Conservation (phyloP, 2,113 vertebrate species). For the Strigops habroptila region DNA sequence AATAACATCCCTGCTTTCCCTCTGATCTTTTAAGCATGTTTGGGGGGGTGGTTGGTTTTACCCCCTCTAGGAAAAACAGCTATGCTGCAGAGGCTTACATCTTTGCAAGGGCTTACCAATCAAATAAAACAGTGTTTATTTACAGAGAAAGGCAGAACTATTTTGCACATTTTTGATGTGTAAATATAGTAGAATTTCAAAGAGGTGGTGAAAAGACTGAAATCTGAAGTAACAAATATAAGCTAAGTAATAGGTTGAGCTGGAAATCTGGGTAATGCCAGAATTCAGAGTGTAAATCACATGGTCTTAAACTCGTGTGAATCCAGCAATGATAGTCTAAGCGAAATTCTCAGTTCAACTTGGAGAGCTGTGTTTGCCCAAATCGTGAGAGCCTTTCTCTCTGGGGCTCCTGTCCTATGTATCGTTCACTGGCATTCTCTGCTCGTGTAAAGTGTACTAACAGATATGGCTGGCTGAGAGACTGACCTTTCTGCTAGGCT, state of each 20-base stretch:
- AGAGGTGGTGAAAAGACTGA: neutral
- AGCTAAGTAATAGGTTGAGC: neutral
- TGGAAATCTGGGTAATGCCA: neutral
- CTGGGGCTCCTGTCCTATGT: neutral
- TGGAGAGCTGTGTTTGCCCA: neutral
- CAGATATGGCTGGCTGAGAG: neutral
- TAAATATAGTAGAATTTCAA: neutral
- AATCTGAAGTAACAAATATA: neutral
- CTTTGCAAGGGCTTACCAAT: neutral
- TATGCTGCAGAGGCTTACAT: neutral
- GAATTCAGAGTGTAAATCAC: neutral
- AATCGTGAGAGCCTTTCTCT: neutral
- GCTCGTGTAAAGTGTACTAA: fast-evolving
- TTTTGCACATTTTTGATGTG: neutral
- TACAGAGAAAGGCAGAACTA: neutral
- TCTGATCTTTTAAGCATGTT: neutral
- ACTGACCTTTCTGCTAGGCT: neutral
- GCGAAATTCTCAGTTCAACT: fast-evolving
- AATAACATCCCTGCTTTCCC: neutral
- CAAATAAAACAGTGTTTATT: neutral
- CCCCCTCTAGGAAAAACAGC: neutral
- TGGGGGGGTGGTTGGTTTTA: neutral
- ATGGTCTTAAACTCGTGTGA: neutral
- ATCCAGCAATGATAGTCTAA: neutral
- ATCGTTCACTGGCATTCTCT: neutral